Evolutionary conservation across 2,113 vertebrate species (phyloP).

Genomic region (Thomomys bottae): DNA sequence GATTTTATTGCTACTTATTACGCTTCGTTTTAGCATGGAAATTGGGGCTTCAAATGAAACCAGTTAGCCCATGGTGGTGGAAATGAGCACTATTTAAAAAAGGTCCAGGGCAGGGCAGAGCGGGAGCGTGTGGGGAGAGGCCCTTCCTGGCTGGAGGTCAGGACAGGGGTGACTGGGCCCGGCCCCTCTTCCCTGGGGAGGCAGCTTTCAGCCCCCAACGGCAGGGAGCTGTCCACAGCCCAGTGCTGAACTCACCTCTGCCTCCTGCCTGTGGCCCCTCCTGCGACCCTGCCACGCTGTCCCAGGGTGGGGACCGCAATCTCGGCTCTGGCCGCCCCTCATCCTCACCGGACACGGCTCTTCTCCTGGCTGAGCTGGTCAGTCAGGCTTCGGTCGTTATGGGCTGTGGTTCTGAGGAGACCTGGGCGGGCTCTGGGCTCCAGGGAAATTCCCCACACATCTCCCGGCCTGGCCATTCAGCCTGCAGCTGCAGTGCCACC

Average conservation of each 20-base stretch:
- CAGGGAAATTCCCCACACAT: not conserved
- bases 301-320: rapidly evolving
- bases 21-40: slow-evolving; percentile 51
- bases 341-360: rapidly evolving
- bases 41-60: slow-evolving; percentile 26
- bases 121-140: not conserved
- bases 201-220: rapidly evolving
- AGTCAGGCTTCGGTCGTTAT: not conserved
- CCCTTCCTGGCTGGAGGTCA: rapidly evolving
- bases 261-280: not conserved
- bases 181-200: not conserved
- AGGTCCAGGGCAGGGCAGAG: rapidly evolving
- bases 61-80: not conserved
- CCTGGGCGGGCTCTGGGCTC: not conserved
- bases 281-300: not conserved
- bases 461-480: too few species aligned
- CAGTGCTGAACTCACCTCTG: not conserved
- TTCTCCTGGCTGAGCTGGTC: too few species aligned
- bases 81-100: not conserved
- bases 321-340: rapidly evolving
- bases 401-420: not conserved
- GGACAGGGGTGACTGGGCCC: not conserved
- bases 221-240: not conserved
- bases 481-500: too few species aligned
- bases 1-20: slow-evolving; percentile 54